Base-by-base conservation (phyloP, 2,113 vertebrate genomes). In the Sitta europaea region DNA sequence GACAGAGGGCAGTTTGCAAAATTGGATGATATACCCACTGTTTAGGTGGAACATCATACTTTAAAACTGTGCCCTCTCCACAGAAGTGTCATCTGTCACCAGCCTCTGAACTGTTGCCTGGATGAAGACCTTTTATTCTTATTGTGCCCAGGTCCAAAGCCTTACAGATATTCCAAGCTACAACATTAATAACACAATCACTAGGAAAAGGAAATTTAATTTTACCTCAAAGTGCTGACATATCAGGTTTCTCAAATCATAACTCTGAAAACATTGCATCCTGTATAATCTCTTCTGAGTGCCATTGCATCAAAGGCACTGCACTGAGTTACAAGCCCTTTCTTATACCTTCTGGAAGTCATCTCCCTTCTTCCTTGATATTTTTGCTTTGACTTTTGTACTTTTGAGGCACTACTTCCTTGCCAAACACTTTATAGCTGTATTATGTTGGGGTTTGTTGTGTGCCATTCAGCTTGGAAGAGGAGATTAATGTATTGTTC, bases 11-110 rank as follows among this genome's bases (percentile, higher is more conserved):
- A 68, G 45, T 68, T 86, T 92, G 72, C 62, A 76, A 75, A 76
- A 58, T 5, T 1, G 0, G 15, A 50, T 62, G 31, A 36, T 66
- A 36, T 5, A 42, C 16, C 14, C 14, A 13, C 15, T 14, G 2
- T 45, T 17, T 31, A 23, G 9, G 42, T 59, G 24, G 54, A 51
- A 86, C 27, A 21, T 33, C 33, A 28, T 25, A n/a, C 13, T 48
- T 57, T 35, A 59, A 38, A 72, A 13, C 29, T 59, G 12, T 43
- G 23, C 6, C 42, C 2, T 58, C 23, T 33, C 45, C 57, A 36
- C 31, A 57, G 27, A 77, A 40, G 9, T 81, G 17, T 19, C 6
- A 31, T 45, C 58, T 43, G 5, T 51, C 38, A 50, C 8, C 20
- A 68, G 23, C 7, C 23, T 50, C 40, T 77, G 27, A 85, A 45